A percentile compares a stretch with the other conserved stretches of the same genome.
Conservation (phyloP, 2,888 invertebrate genomes). For the Galerucella nymphaeae region DNA sequence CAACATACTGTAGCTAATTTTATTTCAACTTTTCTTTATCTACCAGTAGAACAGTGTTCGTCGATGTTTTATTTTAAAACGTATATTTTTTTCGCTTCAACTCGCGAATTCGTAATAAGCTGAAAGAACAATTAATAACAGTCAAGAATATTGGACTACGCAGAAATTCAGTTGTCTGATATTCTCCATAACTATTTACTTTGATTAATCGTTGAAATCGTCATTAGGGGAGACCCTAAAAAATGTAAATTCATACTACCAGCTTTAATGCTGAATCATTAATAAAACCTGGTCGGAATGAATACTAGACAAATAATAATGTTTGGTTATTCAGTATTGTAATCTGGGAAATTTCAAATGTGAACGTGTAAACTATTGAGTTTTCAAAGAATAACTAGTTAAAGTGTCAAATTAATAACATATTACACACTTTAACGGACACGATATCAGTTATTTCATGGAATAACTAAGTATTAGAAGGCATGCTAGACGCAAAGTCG, state of each 20-base stretch:
- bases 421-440: too few relatives aligned
- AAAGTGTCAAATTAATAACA: too few relatives aligned
- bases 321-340: background rate
- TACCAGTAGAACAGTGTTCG: too few relatives aligned
- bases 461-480: too few relatives aligned
- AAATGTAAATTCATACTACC: background rate
- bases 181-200: background rate
- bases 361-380: too few relatives aligned
- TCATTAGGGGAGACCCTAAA: background rate
- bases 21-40: too few relatives aligned
- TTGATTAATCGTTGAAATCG: conserved; percentile 4
- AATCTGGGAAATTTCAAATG: background rate
- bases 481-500: too few relatives aligned
- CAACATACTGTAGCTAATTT: too few relatives aligned
- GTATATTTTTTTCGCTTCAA: background rate
- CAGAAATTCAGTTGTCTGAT: conserved; percentile 2
- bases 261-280: background rate
- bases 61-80: too few relatives aligned
- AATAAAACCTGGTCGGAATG: background rate
- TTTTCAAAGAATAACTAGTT: too few relatives aligned
- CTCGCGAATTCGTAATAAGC: background rate
- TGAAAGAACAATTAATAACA: background rate
- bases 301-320: background rate
- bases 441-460: too few relatives aligned
- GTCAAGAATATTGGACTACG: background rate